A percentile compares a stretch with the other conserved stretches of the same genome.
These are phyloP conservation scores for Ciconia nigra DNA, from an alignment of 2,797 vertebrate genomes.

Conservation along the genomic window DNA sequence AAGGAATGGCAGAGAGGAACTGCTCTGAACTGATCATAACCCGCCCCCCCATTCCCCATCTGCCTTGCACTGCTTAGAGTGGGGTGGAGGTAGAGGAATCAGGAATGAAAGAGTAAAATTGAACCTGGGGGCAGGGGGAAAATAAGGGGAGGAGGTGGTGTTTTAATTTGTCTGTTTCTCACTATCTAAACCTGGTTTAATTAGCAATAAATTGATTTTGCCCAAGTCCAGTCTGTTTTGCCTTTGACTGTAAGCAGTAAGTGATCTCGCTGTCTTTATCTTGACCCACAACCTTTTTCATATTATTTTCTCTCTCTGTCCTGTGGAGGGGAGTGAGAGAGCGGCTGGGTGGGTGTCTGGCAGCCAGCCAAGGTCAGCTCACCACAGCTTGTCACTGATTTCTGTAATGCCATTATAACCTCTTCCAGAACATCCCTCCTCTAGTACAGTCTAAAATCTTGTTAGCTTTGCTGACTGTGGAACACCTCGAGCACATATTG, in stretches of 20 bases:
- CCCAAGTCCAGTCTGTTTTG: neutral
- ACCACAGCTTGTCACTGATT: neutral
- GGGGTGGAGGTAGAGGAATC: neutral
- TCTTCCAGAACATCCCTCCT: neutral
- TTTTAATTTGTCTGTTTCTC: neutral
- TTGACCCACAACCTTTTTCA: neutral
- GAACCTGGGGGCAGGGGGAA: neutral
- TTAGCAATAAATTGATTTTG: neutral
- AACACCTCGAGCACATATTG: neutral
- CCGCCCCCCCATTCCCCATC: neutral
- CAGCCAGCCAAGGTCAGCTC: neutral
- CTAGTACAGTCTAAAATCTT: neutral
- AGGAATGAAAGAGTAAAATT: neutral
- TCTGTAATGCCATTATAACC: neutral
- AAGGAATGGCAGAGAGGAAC: neutral
- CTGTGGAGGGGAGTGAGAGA: neutral
- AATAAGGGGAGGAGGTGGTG: neutral
- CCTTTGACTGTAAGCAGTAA: neutral
- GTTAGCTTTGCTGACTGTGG: neutral
- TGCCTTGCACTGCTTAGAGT: neutral
- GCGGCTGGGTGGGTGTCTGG: neutral
- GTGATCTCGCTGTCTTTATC: neutral
- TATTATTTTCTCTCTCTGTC: neutral
- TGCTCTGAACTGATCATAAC: neutral
- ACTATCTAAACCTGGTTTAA: neutral